Conservation (phyloP, 2,888 invertebrate species). For the Nomada fucata region DNA sequence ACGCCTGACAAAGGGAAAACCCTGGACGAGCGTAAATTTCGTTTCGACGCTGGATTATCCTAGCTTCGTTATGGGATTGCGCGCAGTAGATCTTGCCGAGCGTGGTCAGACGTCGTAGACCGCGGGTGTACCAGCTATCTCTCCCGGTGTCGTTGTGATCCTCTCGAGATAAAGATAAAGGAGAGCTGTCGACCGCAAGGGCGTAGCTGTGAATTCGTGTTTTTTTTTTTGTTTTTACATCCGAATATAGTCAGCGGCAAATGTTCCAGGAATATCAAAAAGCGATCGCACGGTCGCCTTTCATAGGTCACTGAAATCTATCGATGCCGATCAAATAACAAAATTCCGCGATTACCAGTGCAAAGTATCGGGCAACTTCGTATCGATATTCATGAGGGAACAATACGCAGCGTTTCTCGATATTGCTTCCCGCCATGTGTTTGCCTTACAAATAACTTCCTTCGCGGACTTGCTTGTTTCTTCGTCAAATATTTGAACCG, state of each 20-base stretch:
- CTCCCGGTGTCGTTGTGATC: too few relatives aligned
- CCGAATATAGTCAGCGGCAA: neutral
- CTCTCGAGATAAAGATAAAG: neutral
- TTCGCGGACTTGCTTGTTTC: slow-evolving; percentile 5
- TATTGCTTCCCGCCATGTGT: slow-evolving; percentile 35
- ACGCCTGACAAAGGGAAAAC: neutral
- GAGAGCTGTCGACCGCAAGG: too few relatives aligned
- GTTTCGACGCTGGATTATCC: slow-evolving; percentile 37
- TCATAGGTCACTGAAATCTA: neutral
- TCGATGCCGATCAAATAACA: slow-evolving; percentile 18
- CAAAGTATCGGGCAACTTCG: neutral
- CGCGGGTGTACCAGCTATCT: neutral
- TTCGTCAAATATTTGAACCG: slow-evolving; percentile 40
- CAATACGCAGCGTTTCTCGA: slow-evolving; percentile 19
- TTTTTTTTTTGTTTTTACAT: neutral
- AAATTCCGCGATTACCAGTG: neutral
- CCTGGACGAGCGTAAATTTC: slow-evolving; percentile 15
- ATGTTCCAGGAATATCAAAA: neutral
- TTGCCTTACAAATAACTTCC: slow-evolving; percentile 47
- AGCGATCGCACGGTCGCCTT: neutral
- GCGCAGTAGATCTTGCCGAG: slow-evolving; percentile 25
- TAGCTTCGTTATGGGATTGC: slow-evolving; percentile 34
- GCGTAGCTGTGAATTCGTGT: too few relatives aligned
- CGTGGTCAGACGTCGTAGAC: slow-evolving; percentile 15
- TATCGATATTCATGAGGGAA: slow-evolving; percentile 33